Evolutionary conservation across 2,888 invertebrate species (phyloP).

Genomic region (Merodon equestris): DNA sequence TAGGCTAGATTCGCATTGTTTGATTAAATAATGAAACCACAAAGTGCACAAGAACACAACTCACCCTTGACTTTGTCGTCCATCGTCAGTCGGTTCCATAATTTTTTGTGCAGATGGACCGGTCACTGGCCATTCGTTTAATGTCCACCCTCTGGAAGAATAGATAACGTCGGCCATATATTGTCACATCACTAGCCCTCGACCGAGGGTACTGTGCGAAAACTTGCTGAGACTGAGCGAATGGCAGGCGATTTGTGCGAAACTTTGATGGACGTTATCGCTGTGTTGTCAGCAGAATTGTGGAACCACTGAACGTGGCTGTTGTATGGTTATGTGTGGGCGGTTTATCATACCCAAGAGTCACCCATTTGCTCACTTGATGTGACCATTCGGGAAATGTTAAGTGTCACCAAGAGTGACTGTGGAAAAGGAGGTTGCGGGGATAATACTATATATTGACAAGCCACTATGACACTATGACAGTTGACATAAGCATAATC

Average conservation of each 20-base stretch:
- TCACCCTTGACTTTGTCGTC: slow-evolving; percentile 62
- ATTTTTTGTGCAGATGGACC: too few relatives aligned
- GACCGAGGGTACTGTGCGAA: slow-evolving; percentile 19
- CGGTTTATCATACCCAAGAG: slow-evolving; percentile 6
- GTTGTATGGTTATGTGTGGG: slow-evolving; percentile 28
- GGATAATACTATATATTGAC: slow-evolving; percentile 40
- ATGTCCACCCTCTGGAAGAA: slow-evolving; percentile 53
- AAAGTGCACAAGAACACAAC: slow-evolving; percentile 56
- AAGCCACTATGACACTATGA: slow-evolving; percentile 24
- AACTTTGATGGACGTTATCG: slow-evolving; percentile 64
- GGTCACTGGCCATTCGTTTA: slow-evolving; percentile 45
- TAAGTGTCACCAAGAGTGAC: slow-evolving; percentile 1
- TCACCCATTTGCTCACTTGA: slow-evolving; percentile 9
- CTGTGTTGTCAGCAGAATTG: slow-evolving; percentile 55
- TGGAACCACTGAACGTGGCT: slow-evolving; percentile 10
- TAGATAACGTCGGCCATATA: slow-evolving; percentile 48
- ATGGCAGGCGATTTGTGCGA: slow-evolving; percentile 44
- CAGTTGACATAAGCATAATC: slow-evolving; percentile 45
- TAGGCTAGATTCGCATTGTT: slow-evolving; percentile 12
- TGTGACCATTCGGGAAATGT: slow-evolving; percentile 29
- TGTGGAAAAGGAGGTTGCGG: slow-evolving; percentile 11
- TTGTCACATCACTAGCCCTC: slow-evolving; percentile 29
- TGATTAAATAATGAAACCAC: slow-evolving; percentile 57
- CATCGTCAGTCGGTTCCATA: slow-evolving; percentile 14
- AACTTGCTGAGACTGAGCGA: slow-evolving; percentile 26